Conservation (phyloP, 2,888 invertebrate genomes). For the Cosmia trapezina region DNA sequence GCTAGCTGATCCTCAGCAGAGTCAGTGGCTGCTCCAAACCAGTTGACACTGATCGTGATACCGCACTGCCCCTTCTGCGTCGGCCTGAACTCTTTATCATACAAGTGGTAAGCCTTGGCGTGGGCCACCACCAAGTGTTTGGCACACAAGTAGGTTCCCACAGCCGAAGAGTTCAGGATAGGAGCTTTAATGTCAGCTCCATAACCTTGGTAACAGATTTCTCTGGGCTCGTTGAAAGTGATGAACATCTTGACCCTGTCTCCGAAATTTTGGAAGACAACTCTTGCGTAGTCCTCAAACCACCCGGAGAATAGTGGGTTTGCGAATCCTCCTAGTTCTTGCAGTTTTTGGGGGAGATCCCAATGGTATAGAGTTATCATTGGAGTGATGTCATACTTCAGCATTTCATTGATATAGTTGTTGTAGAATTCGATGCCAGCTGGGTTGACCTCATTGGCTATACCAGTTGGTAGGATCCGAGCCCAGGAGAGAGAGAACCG, state of each 20-base stretch:
- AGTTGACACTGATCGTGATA: conserved; percentile 67
- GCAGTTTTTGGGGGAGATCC: conserved; percentile 83
- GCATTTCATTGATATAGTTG: conserved; percentile 90
- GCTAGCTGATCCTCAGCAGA: conserved; percentile 79
- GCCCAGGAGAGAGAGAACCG: conserved; percentile 92
- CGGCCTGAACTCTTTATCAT: conserved; percentile 76
- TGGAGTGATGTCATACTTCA: conserved; percentile 91
- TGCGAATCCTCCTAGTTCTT: conserved; percentile 68
- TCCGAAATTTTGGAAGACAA: conserved; percentile 83
- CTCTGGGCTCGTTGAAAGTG: conserved; percentile 86
- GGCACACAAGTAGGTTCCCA: conserved; percentile 86
- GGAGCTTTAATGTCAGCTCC: conserved; percentile 75
- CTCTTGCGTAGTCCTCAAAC: conserved; percentile 86
- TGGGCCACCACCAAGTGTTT: conserved; percentile 89
- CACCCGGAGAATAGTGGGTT: conserved; percentile 82
- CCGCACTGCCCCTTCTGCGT: conserved; percentile 68
- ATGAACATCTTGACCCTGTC: conserved; percentile 79
- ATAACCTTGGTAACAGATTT: conserved; percentile 84
- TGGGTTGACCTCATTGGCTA: conserved; percentile 86
- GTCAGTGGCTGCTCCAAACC: conserved; percentile 74
- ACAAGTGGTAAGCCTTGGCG: conserved; percentile 81
- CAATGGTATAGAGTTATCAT: conserved; percentile 89
- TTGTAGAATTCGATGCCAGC: conserved; percentile 92
- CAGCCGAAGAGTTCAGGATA: conserved; percentile 77
- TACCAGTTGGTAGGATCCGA: conserved; percentile 90